These are phyloP conservation scores for Diglossa cyanea DNA, from an alignment of 2,797 vertebrate genomes.

Conservation along the genomic window DNA sequence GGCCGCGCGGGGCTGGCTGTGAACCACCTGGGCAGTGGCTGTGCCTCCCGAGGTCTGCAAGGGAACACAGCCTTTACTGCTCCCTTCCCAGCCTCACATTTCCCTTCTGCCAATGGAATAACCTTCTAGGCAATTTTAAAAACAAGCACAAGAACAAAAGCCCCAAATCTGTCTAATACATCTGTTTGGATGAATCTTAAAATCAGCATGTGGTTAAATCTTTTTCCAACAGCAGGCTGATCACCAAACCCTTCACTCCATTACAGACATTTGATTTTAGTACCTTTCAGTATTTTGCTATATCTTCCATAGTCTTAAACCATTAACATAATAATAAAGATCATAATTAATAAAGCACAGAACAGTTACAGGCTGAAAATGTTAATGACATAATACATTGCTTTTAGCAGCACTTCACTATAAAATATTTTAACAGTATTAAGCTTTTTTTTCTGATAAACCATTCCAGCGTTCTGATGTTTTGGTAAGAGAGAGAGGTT, in stretches of 20 bases:
- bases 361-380: not conserved
- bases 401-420: not conserved
- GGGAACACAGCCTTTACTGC: not conserved
- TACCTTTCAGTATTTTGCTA: not conserved
- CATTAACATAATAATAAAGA: not conserved
- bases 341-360: not conserved
- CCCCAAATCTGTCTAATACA: not conserved
- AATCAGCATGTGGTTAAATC: not conserved
- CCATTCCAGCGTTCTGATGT: not conserved
- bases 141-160: not conserved
- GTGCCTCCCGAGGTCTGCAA: constrained; percentile 76
- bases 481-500: not conserved
- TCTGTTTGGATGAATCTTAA: not conserved
- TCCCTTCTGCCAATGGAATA: not conserved
- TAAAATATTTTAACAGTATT: not conserved
- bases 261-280: not conserved
- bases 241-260: not conserved
- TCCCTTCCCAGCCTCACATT: not conserved
- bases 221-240: not conserved
- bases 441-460: not conserved
- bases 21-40: constrained; percentile 82
- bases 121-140: not conserved
- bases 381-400: not conserved
- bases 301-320: not conserved
- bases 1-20: constrained; percentile 83